These are phyloP conservation scores for Elysia crispata DNA, from an alignment of 2,888 invertebrate genomes.

Conservation along the genomic window DNA sequence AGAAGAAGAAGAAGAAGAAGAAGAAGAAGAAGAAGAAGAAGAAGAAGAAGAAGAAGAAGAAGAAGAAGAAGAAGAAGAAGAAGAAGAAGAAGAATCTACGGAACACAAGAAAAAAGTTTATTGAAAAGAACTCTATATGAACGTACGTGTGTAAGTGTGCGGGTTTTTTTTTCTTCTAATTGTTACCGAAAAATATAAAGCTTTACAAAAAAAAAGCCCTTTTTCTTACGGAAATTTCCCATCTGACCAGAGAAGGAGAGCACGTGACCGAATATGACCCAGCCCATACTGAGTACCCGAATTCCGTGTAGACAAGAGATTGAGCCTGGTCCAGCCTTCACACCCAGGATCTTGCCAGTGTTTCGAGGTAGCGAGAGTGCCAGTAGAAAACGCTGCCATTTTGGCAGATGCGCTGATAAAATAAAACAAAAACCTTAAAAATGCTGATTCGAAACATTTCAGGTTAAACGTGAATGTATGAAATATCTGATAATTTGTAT, in stretches of 20 bases:
- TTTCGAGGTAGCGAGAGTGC: constrained; percentile 59
- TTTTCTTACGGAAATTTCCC: background rate
- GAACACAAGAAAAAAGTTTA: background rate
- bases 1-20: constrained; percentile 20
- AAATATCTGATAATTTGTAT: too few species aligned
- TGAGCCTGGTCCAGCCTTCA: constrained; percentile 53
- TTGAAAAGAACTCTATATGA: too few species aligned
- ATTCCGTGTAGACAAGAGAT: constrained; percentile 85
- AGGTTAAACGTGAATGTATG: too few species aligned
- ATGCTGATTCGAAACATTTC: too few species aligned
- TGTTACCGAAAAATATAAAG: too few species aligned
- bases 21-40: constrained; percentile 17
- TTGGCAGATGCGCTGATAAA: background rate
- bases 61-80: constrained; percentile 20
- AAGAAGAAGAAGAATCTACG: constrained; percentile 1
- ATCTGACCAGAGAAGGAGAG: constrained; percentile 31
- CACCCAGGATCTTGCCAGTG: constrained; percentile 55
- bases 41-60: constrained; percentile 14
- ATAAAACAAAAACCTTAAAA: too few species aligned
- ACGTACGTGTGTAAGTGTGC: too few species aligned
- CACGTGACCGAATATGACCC: constrained; percentile 71
- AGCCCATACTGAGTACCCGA: constrained; percentile 78
- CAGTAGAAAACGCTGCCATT: constrained; percentile 49
- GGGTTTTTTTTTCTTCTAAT: too few species aligned
- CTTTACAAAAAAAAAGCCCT: too few species aligned